Conservation (phyloP, 1,140 invertebrate species). For the Drosophila varians region DNA sequence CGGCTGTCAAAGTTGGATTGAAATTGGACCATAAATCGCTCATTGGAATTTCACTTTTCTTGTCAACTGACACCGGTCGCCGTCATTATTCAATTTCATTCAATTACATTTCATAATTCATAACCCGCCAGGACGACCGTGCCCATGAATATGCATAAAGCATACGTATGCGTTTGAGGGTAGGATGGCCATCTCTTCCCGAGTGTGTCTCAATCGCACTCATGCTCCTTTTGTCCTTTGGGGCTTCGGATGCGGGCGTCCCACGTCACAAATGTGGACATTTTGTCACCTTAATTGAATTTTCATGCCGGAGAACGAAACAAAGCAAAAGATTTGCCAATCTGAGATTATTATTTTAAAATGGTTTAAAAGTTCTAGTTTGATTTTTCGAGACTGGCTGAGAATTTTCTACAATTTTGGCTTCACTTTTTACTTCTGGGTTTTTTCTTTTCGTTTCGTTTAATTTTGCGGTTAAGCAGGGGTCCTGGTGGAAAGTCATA, state of each 20-base stretch:
- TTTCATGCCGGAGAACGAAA: constrained; percentile 27
- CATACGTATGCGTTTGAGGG: constrained; percentile 33
- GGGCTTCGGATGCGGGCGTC: constrained; percentile 39
- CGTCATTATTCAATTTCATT: constrained; percentile 79
- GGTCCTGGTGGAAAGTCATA: constrained; percentile 59
- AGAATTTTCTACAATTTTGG: neutral
- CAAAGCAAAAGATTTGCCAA: neutral
- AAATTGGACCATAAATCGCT: constrained; percentile 70
- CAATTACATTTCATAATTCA: constrained; percentile 81
- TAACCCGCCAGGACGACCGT: constrained; percentile 19
- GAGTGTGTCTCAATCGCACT: constrained; percentile 32
- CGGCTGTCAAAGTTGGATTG: constrained; percentile 55
- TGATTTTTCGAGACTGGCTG: no score
- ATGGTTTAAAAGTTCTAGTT: no score
- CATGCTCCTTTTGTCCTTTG: constrained; percentile 22
- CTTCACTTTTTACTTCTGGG: neutral
- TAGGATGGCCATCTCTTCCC: neutral
- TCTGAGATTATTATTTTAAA: no score
- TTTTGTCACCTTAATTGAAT: constrained; percentile 80
- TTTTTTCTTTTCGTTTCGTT: constrained; percentile 26
- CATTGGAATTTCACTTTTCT: constrained; percentile 74
- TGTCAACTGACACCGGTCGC: constrained; percentile 59
- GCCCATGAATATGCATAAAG: constrained; percentile 64
- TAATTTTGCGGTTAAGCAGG: constrained; percentile 26
- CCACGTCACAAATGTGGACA: constrained; percentile 76